Conservation (phyloP, 2,888 invertebrate species). For the Pristionchus arcanus region DNA sequence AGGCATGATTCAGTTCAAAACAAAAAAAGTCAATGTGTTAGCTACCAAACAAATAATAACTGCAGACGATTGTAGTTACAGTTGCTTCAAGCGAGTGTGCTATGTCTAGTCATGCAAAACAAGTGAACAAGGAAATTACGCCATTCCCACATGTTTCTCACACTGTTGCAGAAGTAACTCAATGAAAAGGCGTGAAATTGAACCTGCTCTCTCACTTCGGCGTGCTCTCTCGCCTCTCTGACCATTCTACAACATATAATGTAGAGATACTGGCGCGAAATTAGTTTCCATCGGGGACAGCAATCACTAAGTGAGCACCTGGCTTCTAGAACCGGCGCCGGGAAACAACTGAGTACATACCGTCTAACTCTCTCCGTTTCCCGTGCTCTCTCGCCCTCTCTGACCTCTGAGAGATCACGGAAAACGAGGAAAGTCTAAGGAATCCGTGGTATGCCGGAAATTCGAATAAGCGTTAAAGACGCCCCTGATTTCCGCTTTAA, state of each 20-base stretch:
- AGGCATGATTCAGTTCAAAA: too few relatives aligned
- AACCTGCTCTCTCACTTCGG: not conserved
- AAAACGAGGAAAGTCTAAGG: not conserved
- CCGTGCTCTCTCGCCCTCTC: not conserved
- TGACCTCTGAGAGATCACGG: not conserved
- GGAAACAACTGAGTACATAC: not conserved
- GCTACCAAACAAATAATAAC: not conserved
- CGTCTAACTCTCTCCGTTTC: not conserved
- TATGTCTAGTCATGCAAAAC: not conserved
- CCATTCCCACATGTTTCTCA: not conserved
- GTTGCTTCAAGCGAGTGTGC: not conserved
- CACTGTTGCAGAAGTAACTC: not conserved
- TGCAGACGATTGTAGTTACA: not conserved
- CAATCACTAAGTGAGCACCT: not conserved
- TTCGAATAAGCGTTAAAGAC: not conserved
- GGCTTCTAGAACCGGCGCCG: not conserved
- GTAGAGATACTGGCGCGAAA: not conserved
- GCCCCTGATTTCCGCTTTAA: not conserved
- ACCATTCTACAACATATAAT: not conserved
- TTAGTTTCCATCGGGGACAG: not conserved
- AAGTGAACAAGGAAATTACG: constrained; percentile 2
- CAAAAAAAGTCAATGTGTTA: not conserved
- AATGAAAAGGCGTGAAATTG: not conserved
- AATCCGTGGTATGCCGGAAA: not conserved
- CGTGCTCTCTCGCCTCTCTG: not conserved